These are phyloP conservation scores for Falcaria lacertinaria DNA, from an alignment of 2,888 invertebrate genomes.

Conservation along the genomic window DNA sequence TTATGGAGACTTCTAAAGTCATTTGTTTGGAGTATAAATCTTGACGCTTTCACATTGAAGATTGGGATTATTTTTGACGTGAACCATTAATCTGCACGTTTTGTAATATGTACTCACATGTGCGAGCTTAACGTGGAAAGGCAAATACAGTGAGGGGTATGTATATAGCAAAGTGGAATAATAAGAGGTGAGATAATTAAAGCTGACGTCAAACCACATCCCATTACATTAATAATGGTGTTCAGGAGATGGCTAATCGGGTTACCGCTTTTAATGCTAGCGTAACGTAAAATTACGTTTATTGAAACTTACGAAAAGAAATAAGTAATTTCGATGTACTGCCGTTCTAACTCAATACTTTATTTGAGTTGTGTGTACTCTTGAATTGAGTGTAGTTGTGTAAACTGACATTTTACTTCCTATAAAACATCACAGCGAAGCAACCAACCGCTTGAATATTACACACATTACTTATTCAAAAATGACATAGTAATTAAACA, in stretches of 20 bases:
- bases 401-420: no score
- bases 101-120: background rate
- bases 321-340: no score
- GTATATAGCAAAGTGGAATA: slow-evolving; percentile 7
- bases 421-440: no score
- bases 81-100: background rate
- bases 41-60: background rate
- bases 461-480: no score
- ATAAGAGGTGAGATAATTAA: slow-evolving; percentile 17
- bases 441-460: no score
- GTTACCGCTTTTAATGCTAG: no score
- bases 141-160: background rate
- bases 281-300: no score
- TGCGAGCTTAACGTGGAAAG: background rate
- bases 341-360: no score
- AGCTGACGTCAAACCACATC: slow-evolving; percentile 11
- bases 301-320: no score
- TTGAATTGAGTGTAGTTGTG: no score
- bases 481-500: no score
- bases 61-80: background rate
- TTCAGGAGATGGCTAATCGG: slow-evolving; percentile 12
- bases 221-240: slow-evolving; percentile 25
- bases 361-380: no score
- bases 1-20: background rate
- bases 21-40: background rate